phyloP scores from a whole-genome alignment of 1,140 invertebrate genomes.

The Hycleus phaleratus region DNA sequence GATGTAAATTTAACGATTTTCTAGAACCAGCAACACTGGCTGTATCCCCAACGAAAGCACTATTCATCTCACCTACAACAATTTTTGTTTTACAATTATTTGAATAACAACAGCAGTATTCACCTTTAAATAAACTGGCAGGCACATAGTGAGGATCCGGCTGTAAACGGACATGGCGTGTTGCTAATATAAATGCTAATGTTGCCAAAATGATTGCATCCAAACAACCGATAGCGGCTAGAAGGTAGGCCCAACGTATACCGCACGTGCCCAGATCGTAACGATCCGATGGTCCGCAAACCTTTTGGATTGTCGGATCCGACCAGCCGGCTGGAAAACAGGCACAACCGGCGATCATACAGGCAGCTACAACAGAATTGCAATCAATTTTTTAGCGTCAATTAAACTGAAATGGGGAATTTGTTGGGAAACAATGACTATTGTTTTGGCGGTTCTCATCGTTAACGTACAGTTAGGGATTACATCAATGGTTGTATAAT shows the following conservation, averaged over 20 bases:
- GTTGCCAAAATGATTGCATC: conserved; percentile 84
- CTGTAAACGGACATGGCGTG: conserved; percentile 75
- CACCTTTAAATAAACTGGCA: conserved; percentile 56
- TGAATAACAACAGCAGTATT: neutral
- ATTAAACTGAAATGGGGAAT: no score
- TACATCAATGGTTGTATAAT: no score
- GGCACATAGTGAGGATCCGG: conserved; percentile 65
- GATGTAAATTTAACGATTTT: conserved; percentile 78
- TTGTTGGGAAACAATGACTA: no score
- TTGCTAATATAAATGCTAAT: conserved; percentile 89
- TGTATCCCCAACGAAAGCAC: conserved; percentile 71
- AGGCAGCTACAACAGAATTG: conserved; percentile 56
- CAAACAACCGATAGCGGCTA: conserved; percentile 85
- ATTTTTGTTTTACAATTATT: neutral
- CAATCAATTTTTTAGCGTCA: no score
- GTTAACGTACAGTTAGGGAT: no score
- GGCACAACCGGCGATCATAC: conserved; percentile 74
- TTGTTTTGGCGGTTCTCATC: no score
- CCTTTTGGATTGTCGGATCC: conserved; percentile 67
- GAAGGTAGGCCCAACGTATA: conserved; percentile 89
- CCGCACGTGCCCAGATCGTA: conserved; percentile 75
- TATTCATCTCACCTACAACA: conserved; percentile 75
- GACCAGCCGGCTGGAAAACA: conserved; percentile 94
- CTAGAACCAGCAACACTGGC: conserved; percentile 73
- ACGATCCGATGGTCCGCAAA: conserved; percentile 76